A percentile compares a stretch with the other conserved stretches of the same genome.
Conservation (phyloP, 1,140 invertebrate genomes). For the Aphis craccivora region DNA sequence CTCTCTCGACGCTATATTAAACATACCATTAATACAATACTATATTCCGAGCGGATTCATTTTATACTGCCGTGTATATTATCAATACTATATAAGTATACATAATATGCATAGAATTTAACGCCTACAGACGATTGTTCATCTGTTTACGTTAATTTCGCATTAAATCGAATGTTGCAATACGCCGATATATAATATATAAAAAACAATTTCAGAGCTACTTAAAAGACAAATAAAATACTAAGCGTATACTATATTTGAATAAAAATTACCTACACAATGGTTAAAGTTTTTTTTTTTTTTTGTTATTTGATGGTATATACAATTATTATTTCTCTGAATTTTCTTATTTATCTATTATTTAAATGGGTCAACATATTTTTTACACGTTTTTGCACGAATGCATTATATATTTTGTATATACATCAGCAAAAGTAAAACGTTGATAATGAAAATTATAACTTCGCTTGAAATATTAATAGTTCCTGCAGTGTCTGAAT, state of each 20-base stretch:
- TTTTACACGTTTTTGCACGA: neutral
- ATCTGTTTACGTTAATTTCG: slow-evolving; percentile 1
- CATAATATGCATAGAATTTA: neutral
- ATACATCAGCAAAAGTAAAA: neutral
- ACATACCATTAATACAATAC: neutral
- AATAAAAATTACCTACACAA: neutral
- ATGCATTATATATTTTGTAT: neutral
- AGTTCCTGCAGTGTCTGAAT: neutral
- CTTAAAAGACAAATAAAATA: neutral
- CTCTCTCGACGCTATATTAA: neutral
- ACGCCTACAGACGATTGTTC: neutral
- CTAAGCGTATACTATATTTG: neutral
- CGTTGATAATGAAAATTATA: neutral
- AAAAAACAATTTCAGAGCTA: neutral
- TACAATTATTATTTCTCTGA: neutral
- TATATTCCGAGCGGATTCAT: neutral
- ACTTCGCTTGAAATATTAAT: neutral
- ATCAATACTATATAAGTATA: neutral
- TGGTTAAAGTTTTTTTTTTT: neutral
- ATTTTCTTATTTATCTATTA: neutral
- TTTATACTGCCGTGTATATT: neutral
- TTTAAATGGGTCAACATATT: slow-evolving; percentile 3
- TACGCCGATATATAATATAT: neutral
- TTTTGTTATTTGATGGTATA: neutral
- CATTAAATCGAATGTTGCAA: neutral